These are phyloP conservation scores for Charadrius vociferus DNA, from an alignment of 2,113 vertebrate species.

Conservation along the genomic window DNA sequence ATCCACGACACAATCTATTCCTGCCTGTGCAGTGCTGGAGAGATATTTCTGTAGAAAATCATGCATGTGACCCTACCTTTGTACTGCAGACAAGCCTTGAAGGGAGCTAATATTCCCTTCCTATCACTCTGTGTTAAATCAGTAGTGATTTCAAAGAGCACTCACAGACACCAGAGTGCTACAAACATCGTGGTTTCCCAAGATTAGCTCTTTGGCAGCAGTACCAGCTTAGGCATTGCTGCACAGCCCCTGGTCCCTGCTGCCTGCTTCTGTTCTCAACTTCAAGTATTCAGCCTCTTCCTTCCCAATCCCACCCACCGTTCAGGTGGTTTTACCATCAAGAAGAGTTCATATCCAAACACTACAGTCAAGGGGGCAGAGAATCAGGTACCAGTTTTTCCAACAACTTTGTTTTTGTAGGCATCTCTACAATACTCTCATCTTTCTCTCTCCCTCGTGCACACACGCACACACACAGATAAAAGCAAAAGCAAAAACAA, in stretches of 20 bases:
- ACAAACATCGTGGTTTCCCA: neutral
- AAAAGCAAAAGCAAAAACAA: accelerated
- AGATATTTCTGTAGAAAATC: neutral
- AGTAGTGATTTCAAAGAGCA: neutral
- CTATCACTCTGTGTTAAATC: neutral
- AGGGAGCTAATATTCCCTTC: neutral
- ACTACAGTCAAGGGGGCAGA: neutral
- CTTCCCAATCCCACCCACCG: neutral
- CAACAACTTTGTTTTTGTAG: neutral
- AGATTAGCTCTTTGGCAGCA: neutral
- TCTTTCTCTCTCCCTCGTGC: neutral
- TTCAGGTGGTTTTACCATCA: neutral
- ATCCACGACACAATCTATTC: neutral
- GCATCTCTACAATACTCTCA: neutral
- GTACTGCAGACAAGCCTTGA: neutral
- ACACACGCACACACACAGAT: accelerated
- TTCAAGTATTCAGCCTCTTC: neutral
- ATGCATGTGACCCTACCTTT: neutral
- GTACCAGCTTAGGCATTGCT: neutral
- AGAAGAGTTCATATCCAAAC: neutral
- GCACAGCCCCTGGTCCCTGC: neutral
- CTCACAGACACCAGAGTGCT: accelerated
- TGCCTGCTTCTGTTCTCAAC: neutral
- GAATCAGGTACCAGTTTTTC: neutral
- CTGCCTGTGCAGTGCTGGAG: neutral